phyloP scores from a whole-genome alignment of 2,797 vertebrate genomes.

The Tapera naevia region DNA sequence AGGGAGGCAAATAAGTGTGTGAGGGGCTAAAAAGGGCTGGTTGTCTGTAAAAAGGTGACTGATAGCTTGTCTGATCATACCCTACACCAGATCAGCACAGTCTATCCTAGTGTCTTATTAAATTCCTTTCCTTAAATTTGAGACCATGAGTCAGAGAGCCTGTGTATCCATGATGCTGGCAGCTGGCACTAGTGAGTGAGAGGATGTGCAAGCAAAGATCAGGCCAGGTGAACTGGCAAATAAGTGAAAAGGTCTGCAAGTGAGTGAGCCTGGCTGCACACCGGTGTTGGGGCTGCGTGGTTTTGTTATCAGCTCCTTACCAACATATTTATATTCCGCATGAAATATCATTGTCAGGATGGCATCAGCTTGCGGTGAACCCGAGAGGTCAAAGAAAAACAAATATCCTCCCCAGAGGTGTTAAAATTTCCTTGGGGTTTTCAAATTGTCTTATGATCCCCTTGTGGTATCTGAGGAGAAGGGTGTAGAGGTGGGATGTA shows the following conservation, averaged over 20 bases:
- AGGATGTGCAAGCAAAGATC: not conserved
- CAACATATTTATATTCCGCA: not conserved
- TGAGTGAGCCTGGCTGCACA: not conserved
- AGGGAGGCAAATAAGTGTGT: not conserved
- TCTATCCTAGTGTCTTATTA: not conserved
- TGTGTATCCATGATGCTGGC: accelerated
- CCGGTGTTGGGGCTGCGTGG: not conserved
- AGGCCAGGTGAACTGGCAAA: not conserved
- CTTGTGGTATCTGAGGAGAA: not conserved
- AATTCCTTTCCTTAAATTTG: not conserved
- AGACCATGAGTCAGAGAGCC: not conserved
- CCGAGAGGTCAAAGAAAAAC: not conserved
- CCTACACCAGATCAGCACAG: not conserved
- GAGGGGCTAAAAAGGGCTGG: not conserved
- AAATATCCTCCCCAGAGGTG: not conserved
- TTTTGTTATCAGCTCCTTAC: not conserved
- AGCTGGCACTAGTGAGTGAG: not conserved
- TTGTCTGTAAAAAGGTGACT: not conserved
- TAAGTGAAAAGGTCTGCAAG: not conserved
- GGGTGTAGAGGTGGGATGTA: not conserved
- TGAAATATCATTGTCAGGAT: not conserved
- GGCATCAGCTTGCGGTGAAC: not conserved
- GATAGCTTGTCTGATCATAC: not conserved
- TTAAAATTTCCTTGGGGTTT: not conserved
- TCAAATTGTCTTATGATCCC: not conserved